phyloP scores from a whole-genome alignment of 1,140 invertebrate species.

The Liolophura sinensis region DNA sequence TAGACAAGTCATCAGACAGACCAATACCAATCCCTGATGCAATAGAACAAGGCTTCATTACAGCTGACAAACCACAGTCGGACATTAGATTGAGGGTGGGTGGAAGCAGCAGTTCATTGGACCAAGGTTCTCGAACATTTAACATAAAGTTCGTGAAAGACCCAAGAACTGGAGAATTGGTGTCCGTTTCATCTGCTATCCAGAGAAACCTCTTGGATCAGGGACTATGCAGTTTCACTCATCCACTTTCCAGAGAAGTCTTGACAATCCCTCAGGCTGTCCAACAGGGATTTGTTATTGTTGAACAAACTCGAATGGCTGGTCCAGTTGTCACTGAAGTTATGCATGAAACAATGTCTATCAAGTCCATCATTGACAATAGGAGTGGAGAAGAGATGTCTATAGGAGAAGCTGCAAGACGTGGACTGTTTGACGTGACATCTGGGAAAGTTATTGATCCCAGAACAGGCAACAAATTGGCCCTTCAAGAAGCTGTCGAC shows the following conservation, averaged over 20 bases:
- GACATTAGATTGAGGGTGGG: too few relatives aligned
- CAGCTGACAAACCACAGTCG: conserved; percentile 45
- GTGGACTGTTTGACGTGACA: conserved; percentile 50
- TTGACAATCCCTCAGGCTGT: conserved; percentile 78
- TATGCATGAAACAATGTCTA: conserved; percentile 77
- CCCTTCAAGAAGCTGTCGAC: conserved; percentile 73
- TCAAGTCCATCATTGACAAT: conserved; percentile 47
- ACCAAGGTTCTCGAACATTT: conserved; percentile 51
- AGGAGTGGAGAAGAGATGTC: conserved; percentile 43
- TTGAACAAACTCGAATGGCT: conserved; percentile 52
- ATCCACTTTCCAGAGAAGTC: conserved; percentile 67
- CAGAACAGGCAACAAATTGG: conserved; percentile 66
- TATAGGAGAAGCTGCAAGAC: conserved; percentile 70
- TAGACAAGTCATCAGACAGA: conserved; percentile 74
- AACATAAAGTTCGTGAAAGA: conserved; percentile 29
- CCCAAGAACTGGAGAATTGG: conserved; percentile 67
- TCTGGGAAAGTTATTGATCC: conserved; percentile 68
- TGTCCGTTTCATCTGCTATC: conserved; percentile 81
- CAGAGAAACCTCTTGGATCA: conserved; percentile 74
- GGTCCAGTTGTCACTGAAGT: conserved; percentile 77
- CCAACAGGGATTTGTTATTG: conserved; percentile 29
- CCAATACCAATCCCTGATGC: conserved; percentile 73
- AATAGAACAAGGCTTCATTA: conserved; percentile 70
- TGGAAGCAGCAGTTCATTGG: neutral
- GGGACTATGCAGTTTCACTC: conserved; percentile 68